Percentiles rank a stretch among this genome's conserved stretches.
Conservation (phyloP, 1,140 invertebrate genomes). For the Neomicropteryx cornuta region DNA sequence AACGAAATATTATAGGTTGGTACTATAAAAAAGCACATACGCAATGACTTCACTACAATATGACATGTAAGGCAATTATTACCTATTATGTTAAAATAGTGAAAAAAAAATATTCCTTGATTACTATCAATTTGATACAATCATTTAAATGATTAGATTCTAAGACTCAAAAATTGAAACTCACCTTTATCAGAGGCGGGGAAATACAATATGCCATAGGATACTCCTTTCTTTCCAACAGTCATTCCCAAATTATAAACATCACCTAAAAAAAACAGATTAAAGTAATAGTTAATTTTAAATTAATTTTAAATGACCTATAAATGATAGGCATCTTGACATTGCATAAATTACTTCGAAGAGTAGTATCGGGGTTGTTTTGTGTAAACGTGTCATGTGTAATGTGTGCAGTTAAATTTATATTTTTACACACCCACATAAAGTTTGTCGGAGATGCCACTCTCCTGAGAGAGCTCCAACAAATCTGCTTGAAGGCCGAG, state of each 20-base stretch:
- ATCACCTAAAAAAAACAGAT: conserved; percentile 34
- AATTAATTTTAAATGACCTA: not conserved
- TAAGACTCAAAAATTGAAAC: conserved; percentile 5
- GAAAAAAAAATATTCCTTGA: conserved; percentile 1
- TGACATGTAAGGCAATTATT: conserved; percentile 5
- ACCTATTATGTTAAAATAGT: conserved; percentile 1
- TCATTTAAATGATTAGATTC: not conserved
- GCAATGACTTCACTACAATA: too few relatives aligned
- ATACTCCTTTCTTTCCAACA: conserved; percentile 51
- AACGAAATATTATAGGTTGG: too few relatives aligned
- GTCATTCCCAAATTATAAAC: conserved; percentile 71
- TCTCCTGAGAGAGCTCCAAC: too few relatives aligned
- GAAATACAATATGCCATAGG: conserved; percentile 63
- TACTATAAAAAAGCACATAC: not conserved
- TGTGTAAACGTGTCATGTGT: too few relatives aligned
- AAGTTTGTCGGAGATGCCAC: too few relatives aligned
- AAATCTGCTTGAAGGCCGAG: too few relatives aligned
- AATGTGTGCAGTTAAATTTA: too few relatives aligned
- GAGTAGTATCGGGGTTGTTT: too few relatives aligned
- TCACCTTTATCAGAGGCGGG: conserved; percentile 39
- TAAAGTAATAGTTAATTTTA: not conserved
- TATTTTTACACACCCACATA: too few relatives aligned
- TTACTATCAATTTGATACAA: not conserved
- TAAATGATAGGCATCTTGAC: too few relatives aligned
- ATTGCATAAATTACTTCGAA: too few relatives aligned